Base-by-base conservation (phyloP, 2,888 invertebrate species). In the Metellina segmentata region DNA sequence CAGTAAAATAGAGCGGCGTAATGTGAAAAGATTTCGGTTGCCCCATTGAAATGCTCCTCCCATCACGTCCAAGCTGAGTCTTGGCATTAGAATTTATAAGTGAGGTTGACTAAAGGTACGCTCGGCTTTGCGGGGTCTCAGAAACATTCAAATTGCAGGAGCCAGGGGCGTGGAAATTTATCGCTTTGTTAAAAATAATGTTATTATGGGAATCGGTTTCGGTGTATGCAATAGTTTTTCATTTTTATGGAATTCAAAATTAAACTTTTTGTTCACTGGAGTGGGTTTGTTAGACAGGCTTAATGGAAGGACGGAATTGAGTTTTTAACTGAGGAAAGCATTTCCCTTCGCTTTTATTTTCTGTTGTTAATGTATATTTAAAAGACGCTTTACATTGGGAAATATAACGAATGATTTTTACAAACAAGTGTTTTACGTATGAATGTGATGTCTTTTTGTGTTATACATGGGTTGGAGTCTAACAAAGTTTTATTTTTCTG, bases 41-140 rank as follows among this genome's bases (percentile, higher is more conserved):
- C 78, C 81, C 85, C 83, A 91, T 91, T 87, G 82, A 87, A 87
- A 91, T 82, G 53, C 71, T 86, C 48, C 53, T 16, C 77, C 87
- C 69, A 71, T 82, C 87, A 72, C 83, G 72, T 53, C 52, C 48
- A 49, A 83, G 74, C 20, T 53, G 20, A 82, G 87, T 82, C 51
- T 20, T 70, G 82, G 78, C 82, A 91, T 91, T 91, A 82, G 87
- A 91, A 90, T 90, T 90, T 90, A 90, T 90, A 86, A 90, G 85
- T 81, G 81, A 75, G 13, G 52, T 71, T 53, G 34, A 71, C 77
- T 51, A 70, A 82, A 83, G 81, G 82, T 69, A 89, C 52, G 81
- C 69, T 72, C n/a, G 48, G 34, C 72, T 52, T n/a, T 34, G 19
- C 48, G 71, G 82, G 69, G 51, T 71, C 70, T 78, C 20, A 51